These are phyloP conservation scores for Myripristis murdjan DNA, from an alignment of 2,797 vertebrate species.

Conservation along the genomic window DNA sequence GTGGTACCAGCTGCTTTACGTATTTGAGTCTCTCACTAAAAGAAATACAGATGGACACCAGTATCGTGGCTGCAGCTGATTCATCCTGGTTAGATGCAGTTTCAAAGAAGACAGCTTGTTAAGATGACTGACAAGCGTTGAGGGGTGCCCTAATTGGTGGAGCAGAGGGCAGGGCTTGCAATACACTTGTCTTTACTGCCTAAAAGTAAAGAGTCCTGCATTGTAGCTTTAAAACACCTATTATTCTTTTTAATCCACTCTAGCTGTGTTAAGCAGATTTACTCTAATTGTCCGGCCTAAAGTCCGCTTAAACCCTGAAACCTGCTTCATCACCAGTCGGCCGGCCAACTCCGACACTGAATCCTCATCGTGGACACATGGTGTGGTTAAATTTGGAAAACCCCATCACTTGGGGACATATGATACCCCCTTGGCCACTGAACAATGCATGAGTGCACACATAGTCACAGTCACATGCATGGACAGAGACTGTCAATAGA, in stretches of 20 bases:
- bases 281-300: not conserved
- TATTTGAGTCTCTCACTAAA: too few relatives aligned
- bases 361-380: conserved; percentile 42
- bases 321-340: conserved; percentile 20
- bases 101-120: too few relatives aligned
- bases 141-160: too few relatives aligned
- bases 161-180: too few relatives aligned
- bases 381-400: conserved; percentile 44
- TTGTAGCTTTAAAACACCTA: not conserved
- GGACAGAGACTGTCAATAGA: not conserved
- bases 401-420: conserved; percentile 27
- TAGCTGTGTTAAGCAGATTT: not conserved
- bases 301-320: conserved; percentile 8
- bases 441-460: conserved; percentile 11
- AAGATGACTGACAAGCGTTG: too few relatives aligned
- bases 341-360: conserved; percentile 13
- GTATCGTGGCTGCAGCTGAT: too few relatives aligned
- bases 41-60: too few relatives aligned
- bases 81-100: too few relatives aligned
- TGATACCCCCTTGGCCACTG: conserved; percentile 3
- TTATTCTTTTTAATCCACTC: not conserved
- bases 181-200: too few relatives aligned
- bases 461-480: conserved; percentile 21
- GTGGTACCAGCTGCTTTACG: too few relatives aligned
- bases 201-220: too few relatives aligned